Base-by-base conservation (phyloP, 2,113 vertebrate species). In the Saccopteryx leptura region DNA sequence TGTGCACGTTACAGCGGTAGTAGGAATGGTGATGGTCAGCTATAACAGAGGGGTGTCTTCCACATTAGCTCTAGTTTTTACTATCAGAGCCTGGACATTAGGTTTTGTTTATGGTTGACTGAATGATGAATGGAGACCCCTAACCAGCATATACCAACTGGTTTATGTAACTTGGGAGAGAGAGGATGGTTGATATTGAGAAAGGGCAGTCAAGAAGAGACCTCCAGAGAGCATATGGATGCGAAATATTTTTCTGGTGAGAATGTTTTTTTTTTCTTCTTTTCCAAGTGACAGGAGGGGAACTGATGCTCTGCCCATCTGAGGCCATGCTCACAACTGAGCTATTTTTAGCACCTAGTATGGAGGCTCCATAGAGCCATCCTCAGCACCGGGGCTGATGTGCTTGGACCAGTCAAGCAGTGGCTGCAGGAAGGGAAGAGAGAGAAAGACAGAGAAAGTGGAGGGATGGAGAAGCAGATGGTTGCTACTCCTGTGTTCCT, bases 201-300 rank as follows among this genome's bases (percentile, higher is more conserved):
- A 82, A 54, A 26, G 31, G 58, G 23, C 10, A 17, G 28, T 50
- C 50, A 82, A 87, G 76, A 18, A 63, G 28, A 58, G 26, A 68
- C 52, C 75, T 88, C 1, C 17, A 61, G 31, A 63, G 46, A 76
- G 31, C 19, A 18, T 68, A 46, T 14, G 31, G 48, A 46, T 52
- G 24, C 63, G 66, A 85, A 95, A 68, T 94, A 68, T 91, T 87
- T 78, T 89, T 46, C 28, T 52, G 7, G 60, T 94, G 74, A 95
- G 54, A 65, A 24, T 39, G 2, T 39, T 39, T 39, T 39, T 39
- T 39, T 39, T 39, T 39, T 39, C 39, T 39, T 39, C 39, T 39
- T 39, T 39, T 39, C 39, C 39, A 39, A 39, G 39, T 39, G 39
- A 39, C 39, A 39, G 39, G 39, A 39, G 39, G 39, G 39, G 39